A percentile compares a stretch with the other conserved stretches of the same genome.
Conservation (phyloP, 2,888 invertebrate species). For the Anaspis maculata region DNA sequence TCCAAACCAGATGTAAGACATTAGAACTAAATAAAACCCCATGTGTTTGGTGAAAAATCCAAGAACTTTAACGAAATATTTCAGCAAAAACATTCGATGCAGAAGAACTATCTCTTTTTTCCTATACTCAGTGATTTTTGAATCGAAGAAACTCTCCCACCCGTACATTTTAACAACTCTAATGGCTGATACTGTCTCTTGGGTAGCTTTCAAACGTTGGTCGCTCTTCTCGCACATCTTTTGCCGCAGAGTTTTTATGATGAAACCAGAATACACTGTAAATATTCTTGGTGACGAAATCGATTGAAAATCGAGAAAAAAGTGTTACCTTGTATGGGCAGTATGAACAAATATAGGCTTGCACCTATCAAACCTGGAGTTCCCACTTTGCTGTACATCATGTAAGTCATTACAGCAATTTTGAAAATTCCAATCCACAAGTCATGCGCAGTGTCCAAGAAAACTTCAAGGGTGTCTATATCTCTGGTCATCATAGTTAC, state of each 20-base stretch:
- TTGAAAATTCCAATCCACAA: constrained; percentile 86
- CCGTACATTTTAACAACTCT: constrained; percentile 32
- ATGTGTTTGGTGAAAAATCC: constrained; percentile 5
- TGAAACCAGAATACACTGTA: constrained; percentile 20
- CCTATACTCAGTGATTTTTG: constrained; percentile 47
- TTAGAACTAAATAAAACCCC: constrained; percentile 7
- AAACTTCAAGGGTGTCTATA: constrained; percentile 81
- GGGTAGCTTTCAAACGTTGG: constrained; percentile 24
- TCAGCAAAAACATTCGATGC: not conserved
- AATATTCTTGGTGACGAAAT: too few relatives aligned
- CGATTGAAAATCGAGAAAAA: too few relatives aligned
- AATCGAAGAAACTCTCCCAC: constrained; percentile 27
- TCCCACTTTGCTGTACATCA: constrained; percentile 57
- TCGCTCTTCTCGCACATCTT: constrained; percentile 30
- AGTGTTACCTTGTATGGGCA: constrained; percentile 42
- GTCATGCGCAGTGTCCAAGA: constrained; percentile 80
- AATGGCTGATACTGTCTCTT: constrained; percentile 27
- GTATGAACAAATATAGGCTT: constrained; percentile 41
- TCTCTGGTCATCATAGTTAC: constrained; percentile 90
- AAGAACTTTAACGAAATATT: constrained; percentile 3
- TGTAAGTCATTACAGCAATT: constrained; percentile 67
- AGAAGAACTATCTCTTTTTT: constrained; percentile 32
- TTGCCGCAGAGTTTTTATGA: constrained; percentile 19
- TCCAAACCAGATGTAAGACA: constrained; percentile 7
- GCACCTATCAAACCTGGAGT: constrained; percentile 47